These are phyloP conservation scores for Prunella strophiata DNA, from an alignment of 2,797 vertebrate species.

Conservation along the genomic window DNA sequence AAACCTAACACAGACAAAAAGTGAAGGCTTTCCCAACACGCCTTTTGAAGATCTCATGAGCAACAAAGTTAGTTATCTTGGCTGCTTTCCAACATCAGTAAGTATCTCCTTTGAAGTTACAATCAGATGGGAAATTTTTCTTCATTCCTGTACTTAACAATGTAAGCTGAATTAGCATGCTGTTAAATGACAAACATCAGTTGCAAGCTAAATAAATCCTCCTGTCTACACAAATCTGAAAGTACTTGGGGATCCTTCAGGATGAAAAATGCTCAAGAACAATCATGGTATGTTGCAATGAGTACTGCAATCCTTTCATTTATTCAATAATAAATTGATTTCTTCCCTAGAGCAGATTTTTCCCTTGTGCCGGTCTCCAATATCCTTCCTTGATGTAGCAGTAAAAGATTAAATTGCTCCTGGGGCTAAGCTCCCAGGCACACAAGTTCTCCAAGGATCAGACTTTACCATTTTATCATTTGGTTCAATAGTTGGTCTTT, in stretches of 20 bases:
- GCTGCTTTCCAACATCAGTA: neutral
- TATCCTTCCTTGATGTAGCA: neutral
- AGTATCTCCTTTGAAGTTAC: constrained; percentile 3
- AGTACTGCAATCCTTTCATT: constrained; percentile 20
- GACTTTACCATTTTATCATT: neutral
- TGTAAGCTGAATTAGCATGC: neutral
- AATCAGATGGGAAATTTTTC: neutral
- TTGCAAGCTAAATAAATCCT: constrained; percentile 10
- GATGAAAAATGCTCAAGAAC: constrained; percentile 1
- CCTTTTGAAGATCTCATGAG: neutral
- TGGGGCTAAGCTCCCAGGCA: neutral
- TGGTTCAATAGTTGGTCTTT: neutral
- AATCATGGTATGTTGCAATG: neutral
- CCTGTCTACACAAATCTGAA: neutral
- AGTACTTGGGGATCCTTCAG: neutral
- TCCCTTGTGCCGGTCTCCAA: neutral
- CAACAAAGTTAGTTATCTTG: neutral
- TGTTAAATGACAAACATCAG: constrained; percentile 15
- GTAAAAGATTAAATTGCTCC: neutral
- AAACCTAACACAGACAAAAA: neutral
- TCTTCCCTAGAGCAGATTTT: constrained; percentile 10
- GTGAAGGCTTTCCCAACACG: neutral
- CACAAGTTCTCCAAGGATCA: neutral
- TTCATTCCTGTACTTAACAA: neutral
- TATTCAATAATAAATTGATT: constrained; percentile 41